Base-by-base conservation (phyloP, 1,140 invertebrate genomes). In the Marisa cornuarietis region DNA sequence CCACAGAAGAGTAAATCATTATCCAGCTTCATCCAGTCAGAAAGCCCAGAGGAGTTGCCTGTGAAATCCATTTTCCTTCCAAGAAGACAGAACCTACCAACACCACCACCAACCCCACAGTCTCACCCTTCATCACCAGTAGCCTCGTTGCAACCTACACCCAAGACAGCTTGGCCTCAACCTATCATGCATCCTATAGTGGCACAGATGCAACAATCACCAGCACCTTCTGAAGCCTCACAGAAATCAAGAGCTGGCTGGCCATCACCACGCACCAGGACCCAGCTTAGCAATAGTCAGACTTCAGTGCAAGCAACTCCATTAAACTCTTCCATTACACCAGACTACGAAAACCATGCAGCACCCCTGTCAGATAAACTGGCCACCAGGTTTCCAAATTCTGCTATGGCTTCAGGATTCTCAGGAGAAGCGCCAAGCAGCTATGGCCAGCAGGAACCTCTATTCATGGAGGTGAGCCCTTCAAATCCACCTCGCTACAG, bases 21-120 rank as follows among this genome's bases (percentile, higher is more conserved):
- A 77, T 84, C 86, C 18, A 89, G 86, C 80, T 88, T 87, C 71
- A 83, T 79, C 68, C 80, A 83, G 26, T 83, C 81, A 20, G 83
- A 84, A 31, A 76, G 61, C 66, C 81, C 83, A 3, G n/a, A 73
- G 1, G 52, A 76, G 54, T 26, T 78, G 51, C 79, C 83, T 54
- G 65, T 71, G 8, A 80, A 81, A 71, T 71, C 58, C 42, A 78
- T 80, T 22, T 80, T 81, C 62, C 52, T 80, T 26, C 76, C 79
- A n/a, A 58, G 77, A 73, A 80, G 72, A 24, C 62, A 58, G 61
- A 62, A 81, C 31, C 78, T 84, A 11, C 79, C 79, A 14, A 77
- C 79, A 20, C 82, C 82, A 18, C 80, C 83, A n/a, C 79, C 81
- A 16, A 75, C 74, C 24, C 79, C 79, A 58, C 66, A 49, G 14